phyloP scores from a whole-genome alignment of 2,797 vertebrate genomes.

The Prunella strophiata region DNA sequence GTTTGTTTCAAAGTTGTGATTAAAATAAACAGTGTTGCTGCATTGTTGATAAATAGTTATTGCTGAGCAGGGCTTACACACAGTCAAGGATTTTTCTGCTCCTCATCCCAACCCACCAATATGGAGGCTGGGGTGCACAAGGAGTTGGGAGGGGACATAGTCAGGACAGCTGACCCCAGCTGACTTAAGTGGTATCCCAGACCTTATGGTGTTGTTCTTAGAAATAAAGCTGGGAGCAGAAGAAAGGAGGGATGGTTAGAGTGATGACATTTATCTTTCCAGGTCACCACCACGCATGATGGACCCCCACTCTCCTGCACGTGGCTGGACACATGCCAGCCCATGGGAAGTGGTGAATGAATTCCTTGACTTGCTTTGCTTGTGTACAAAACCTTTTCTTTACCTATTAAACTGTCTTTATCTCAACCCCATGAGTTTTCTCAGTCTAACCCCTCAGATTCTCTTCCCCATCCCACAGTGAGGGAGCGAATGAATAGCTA shows the following conservation, averaged over 20 bases:
- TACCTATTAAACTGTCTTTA: not conserved
- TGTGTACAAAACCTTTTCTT: fast-evolving
- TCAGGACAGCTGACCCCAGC: not conserved
- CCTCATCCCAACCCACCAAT: fast-evolving
- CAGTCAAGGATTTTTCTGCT: not conserved
- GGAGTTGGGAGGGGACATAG: not conserved
- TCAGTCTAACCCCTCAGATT: not conserved
- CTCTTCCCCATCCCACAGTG: fast-evolving
- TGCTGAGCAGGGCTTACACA: not conserved
- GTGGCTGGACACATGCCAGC: not conserved
- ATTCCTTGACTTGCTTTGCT: not conserved
- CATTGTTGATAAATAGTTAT: not conserved
- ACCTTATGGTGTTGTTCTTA: not conserved
- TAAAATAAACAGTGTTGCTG: not conserved
- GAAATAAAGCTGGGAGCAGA: not conserved
- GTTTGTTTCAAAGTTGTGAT: not conserved
- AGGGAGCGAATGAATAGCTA: fast-evolving
- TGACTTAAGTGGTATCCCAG: not conserved
- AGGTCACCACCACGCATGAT: fast-evolving
- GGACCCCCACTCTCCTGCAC: not conserved
- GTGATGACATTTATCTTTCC: fast-evolving
- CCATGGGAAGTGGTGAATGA: fast-evolving
- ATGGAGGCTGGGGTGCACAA: not conserved
- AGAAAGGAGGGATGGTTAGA: not conserved
- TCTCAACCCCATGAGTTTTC: fast-evolving